Conservation (phyloP, 2,888 invertebrate species). For the Serripes groenlandicus region DNA sequence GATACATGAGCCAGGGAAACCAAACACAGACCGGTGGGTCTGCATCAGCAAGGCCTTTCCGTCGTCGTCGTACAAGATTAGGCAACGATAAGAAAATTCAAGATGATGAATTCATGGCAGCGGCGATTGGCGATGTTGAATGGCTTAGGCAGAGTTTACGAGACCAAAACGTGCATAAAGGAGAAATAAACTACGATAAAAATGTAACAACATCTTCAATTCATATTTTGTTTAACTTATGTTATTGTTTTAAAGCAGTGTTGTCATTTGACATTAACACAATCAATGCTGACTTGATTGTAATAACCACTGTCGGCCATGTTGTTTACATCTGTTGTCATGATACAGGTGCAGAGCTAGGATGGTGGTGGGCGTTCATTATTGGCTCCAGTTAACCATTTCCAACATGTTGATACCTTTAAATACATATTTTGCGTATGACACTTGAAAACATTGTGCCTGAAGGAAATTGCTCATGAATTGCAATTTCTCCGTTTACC, state of each 20-base stretch:
- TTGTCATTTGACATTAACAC: neutral
- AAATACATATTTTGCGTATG: neutral
- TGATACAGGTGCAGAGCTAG: constrained; percentile 11
- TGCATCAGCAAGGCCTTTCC: constrained; percentile 65
- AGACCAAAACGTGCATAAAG: constrained; percentile 74
- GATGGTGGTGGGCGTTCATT: neutral
- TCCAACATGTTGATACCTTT: neutral
- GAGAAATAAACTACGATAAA: constrained; percentile 84
- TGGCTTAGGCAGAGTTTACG: constrained; percentile 85
- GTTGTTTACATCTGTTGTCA: constrained; percentile 46
- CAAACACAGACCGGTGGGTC: constrained; percentile 55
- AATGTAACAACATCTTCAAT: constrained; percentile 79
- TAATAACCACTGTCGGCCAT: constrained; percentile 24
- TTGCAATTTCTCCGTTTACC: neutral
- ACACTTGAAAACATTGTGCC: neutral
- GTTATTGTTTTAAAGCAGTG: neutral
- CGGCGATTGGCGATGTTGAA: constrained; percentile 86
- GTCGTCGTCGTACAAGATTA: constrained; percentile 73
- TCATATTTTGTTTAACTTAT: neutral
- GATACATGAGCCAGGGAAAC: constrained; percentile 49
- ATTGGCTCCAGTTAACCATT: too few relatives aligned
- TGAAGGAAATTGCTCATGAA: neutral
- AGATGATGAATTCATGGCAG: constrained; percentile 86
- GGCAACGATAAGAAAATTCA: constrained; percentile 82
- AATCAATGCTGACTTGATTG: neutral